Percentiles rank a stretch among this genome's conserved stretches.
Evolutionary conservation across 2,888 invertebrate genomes (phyloP).

Genomic region (Amblyjoppa proteus): DNA sequence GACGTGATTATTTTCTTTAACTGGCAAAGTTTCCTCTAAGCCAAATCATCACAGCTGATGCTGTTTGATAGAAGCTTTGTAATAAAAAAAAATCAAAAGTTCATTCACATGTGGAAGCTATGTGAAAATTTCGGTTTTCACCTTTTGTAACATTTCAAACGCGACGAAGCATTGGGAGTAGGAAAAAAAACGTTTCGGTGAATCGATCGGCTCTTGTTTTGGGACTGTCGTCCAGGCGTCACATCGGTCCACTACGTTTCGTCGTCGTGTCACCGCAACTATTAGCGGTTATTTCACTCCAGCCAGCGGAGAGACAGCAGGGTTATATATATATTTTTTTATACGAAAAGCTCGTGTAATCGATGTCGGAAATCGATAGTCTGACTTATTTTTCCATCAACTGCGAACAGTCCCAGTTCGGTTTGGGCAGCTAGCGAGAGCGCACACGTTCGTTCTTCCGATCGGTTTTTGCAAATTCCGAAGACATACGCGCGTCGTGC

Average conservation of each 20-base stretch:
- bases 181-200: neutral
- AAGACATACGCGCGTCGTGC: neutral
- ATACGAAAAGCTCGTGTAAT: conserved; percentile 14
- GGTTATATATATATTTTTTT: conserved; percentile 36
- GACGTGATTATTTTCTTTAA: no score
- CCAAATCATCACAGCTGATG: no score
- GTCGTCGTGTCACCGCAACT: conserved; percentile 26
- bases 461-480: neutral
- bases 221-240: conserved; percentile 38
- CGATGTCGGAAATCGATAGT: conserved; percentile 52
- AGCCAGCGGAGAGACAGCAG: neutral
- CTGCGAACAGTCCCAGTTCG: conserved; percentile 26
- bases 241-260: neutral
- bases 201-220: conserved; percentile 38
- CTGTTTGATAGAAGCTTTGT: neutral
- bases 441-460: conserved; percentile 10
- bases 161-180: neutral
- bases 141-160: neutral
- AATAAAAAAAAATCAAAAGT: neutral
- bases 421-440: conserved; percentile 8
- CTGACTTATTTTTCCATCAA: conserved; percentile 13
- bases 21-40: no score
- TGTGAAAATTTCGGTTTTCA: neutral
- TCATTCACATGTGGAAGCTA: neutral
- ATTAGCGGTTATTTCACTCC: conserved; percentile 32